phyloP scores from a whole-genome alignment of 2,113 vertebrate species.

The Cathartes aura region DNA sequence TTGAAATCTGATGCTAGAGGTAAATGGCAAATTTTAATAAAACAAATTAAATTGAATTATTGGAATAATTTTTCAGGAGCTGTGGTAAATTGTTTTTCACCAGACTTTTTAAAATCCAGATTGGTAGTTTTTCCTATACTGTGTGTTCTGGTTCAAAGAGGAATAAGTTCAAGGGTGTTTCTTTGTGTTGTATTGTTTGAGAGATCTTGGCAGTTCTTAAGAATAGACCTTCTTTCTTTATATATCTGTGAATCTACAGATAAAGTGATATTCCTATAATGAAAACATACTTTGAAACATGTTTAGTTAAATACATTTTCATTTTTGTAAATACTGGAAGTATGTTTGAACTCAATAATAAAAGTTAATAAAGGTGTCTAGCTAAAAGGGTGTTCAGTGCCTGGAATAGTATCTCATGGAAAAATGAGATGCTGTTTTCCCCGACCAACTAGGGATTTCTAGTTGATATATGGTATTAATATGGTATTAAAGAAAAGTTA shows the following conservation, averaged over 20 bases:
- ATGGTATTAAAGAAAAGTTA: not conserved
- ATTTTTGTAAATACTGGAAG: not conserved
- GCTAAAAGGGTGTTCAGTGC: not conserved
- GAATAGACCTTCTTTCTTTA: not conserved
- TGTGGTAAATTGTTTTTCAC: not conserved
- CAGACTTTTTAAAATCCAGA: not conserved
- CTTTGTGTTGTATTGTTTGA: not conserved
- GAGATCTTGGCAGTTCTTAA: not conserved
- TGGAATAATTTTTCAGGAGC: not conserved
- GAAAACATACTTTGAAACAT: not conserved
- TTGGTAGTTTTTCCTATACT: not conserved
- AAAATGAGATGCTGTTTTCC: not conserved
- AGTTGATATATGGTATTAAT: not conserved
- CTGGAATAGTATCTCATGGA: not conserved
- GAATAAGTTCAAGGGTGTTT: not conserved
- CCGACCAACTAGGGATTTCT: not conserved
- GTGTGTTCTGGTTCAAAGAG: not conserved
- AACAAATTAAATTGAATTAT: not conserved
- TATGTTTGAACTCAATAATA: not conserved
- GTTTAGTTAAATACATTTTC: not conserved
- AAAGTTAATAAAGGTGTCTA: not conserved
- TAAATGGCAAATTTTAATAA: not conserved
- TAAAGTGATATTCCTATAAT: not conserved
- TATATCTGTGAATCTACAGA: not conserved
- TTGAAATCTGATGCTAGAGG: not conserved